Percentiles rank a stretch among this genome's conserved stretches.
phyloP scores from a whole-genome alignment of 2,888 invertebrate species.

The Lasioglossum figueresi region DNA sequence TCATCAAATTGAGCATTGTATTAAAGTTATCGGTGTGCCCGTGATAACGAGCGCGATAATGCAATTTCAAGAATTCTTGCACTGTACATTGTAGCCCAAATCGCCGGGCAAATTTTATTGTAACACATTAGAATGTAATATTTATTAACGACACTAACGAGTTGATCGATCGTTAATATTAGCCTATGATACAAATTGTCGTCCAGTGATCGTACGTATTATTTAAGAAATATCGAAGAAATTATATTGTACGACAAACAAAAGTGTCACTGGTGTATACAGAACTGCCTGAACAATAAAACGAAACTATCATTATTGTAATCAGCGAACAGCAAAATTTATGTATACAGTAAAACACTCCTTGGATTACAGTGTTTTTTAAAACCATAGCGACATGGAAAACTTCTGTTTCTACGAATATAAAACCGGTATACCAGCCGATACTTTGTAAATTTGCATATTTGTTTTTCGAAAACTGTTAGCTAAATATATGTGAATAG shows the following conservation, averaged over 20 bases:
- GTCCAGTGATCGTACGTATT: neutral
- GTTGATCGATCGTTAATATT: neutral
- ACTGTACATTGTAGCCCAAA: neutral
- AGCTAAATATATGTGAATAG: neutral
- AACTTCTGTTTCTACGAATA: neutral
- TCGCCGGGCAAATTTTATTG: neutral
- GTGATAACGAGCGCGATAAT: conserved; percentile 25
- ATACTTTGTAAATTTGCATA: neutral
- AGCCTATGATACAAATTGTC: neutral
- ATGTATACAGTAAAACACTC: neutral
- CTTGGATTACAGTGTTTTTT: neutral
- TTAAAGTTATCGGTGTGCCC: conserved; percentile 43
- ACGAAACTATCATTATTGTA: neutral
- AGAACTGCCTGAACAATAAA: neutral
- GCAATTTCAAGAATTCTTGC: conserved; percentile 16
- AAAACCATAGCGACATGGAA: neutral
- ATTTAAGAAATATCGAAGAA: neutral
- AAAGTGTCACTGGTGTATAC: neutral
- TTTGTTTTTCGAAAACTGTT: too few species aligned
- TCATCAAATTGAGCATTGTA: conserved; percentile 37
- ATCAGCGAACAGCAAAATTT: neutral
- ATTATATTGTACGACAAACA: neutral
- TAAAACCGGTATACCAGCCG: neutral
- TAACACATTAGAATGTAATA: neutral
- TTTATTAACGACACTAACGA: neutral